A percentile compares a stretch with the other conserved stretches of the same genome.
These are phyloP conservation scores for Muscicapa adusta DNA, from an alignment of 2,113 vertebrate genomes.

Conservation along the genomic window DNA sequence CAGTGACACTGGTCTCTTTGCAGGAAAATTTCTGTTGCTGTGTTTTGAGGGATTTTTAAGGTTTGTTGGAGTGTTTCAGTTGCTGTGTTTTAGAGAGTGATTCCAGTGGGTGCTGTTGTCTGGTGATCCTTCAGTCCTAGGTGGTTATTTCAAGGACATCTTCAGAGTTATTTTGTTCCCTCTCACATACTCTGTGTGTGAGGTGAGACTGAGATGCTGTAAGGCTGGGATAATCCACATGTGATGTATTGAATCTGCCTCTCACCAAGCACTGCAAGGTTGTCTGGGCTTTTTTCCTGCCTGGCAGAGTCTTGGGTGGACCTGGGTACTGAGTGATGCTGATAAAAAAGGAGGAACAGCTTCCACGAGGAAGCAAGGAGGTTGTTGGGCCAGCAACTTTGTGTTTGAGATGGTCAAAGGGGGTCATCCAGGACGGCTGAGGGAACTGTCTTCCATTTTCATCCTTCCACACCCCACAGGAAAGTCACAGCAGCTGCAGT, in stretches of 20 bases:
- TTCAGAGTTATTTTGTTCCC: not conserved
- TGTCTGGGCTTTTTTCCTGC: not conserved
- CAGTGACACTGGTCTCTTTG: not conserved
- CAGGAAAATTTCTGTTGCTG: not conserved
- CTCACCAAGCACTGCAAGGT: not conserved
- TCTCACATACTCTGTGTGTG: not conserved
- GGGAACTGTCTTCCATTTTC: not conserved
- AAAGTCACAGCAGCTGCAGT: not conserved
- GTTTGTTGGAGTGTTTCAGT: not conserved
- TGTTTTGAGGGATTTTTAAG: not conserved
- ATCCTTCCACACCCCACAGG: not conserved
- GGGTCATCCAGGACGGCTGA: not conserved
- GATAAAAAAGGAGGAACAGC: not conserved
- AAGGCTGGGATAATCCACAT: not conserved
- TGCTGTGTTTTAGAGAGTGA: not conserved
- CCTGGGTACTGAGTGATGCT: not conserved
- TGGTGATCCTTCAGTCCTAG: not conserved
- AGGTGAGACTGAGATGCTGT: not conserved
- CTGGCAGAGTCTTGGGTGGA: not conserved
- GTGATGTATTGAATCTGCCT: not conserved
- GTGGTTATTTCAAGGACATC: not conserved
- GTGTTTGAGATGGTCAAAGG: not conserved
- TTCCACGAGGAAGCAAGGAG: not conserved
- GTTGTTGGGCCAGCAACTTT: not conserved
- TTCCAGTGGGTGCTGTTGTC: not conserved